Percentiles rank a stretch among this genome's conserved stretches.
Evolutionary conservation across 2,113 vertebrate species (phyloP).

Genomic region (Rattus rattus): DNA sequence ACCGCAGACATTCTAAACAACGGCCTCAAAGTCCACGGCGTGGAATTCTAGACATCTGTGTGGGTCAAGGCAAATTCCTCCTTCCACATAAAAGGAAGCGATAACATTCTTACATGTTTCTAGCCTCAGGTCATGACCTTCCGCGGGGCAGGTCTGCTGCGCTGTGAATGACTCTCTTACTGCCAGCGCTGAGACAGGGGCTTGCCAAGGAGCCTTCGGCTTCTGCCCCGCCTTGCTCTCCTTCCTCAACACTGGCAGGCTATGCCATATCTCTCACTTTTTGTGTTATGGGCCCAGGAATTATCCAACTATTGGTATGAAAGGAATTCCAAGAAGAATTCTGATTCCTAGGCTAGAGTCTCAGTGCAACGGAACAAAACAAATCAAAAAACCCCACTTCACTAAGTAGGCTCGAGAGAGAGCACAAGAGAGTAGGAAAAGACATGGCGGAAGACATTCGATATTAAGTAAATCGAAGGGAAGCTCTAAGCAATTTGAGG

Average conservation of each 20-base stretch:
- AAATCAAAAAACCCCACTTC: neutral
- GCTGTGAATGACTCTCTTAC: neutral
- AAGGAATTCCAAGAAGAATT: neutral
- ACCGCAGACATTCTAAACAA: slow-evolving; percentile 27
- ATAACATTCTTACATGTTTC: neutral
- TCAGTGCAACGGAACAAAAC: neutral
- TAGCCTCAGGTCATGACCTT: neutral
- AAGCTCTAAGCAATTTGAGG: neutral
- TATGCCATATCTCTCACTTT: accelerated
- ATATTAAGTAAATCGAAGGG: neutral
- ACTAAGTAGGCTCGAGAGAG: neutral
- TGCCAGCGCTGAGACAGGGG: neutral
- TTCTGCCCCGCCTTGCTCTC: too few species aligned
- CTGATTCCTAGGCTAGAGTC: neutral
- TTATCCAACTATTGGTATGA: neutral
- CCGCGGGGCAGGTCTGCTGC: neutral
- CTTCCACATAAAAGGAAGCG: neutral
- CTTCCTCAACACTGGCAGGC: neutral
- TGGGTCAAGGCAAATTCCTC: slow-evolving; percentile 23
- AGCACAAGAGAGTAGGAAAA: neutral
- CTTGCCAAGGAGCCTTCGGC: neutral
- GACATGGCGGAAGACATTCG: neutral
- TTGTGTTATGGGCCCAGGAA: neutral
- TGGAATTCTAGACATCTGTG: slow-evolving; percentile 11
- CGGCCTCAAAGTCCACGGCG: neutral